Evolutionary conservation across 2,113 vertebrate genomes (phyloP).

Genomic region (Neodontobutis hainanensis): DNA sequence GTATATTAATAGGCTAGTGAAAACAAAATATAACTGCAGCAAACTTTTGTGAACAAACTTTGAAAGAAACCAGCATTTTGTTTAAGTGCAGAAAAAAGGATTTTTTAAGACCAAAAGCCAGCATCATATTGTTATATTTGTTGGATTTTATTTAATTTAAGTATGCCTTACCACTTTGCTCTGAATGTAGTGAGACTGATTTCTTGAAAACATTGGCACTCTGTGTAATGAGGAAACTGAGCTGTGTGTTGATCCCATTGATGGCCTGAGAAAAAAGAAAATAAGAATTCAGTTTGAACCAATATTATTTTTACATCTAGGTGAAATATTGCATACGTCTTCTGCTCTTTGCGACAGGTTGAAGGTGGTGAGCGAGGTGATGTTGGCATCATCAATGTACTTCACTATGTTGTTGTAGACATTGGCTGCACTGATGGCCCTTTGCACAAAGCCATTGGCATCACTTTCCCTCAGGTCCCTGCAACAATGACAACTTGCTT

Average conservation of each 20-base stretch:
- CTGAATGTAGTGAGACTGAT: slow-evolving; percentile 80
- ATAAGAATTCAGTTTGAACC: neutral
- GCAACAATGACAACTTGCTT: neutral
- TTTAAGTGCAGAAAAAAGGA: too few relatives aligned
- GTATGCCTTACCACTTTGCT: slow-evolving; percentile 67
- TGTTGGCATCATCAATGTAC: slow-evolving; percentile 84
- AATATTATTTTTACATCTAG: neutral
- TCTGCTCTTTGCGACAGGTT: slow-evolving; percentile 84
- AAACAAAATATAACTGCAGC: neutral
- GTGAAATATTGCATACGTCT: slow-evolving; percentile 80
- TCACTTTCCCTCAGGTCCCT: slow-evolving; percentile 86
- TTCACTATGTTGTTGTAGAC: slow-evolving; percentile 91
- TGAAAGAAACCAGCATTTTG: too few relatives aligned
- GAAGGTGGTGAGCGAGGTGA: slow-evolving; percentile 80
- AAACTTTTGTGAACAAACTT: too few relatives aligned
- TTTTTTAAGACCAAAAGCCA: too few relatives aligned
- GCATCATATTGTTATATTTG: too few relatives aligned
- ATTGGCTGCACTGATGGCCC: slow-evolving; percentile 90
- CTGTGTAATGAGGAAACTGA: slow-evolving; percentile 81
- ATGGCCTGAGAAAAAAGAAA: slow-evolving; percentile 78
- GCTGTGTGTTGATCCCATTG: slow-evolving; percentile 83
- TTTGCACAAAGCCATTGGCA: slow-evolving; percentile 91
- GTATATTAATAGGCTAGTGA: too few relatives aligned
- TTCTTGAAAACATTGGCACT: slow-evolving; percentile 81
- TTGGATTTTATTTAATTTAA: too few relatives aligned